Conservation (phyloP, 1,140 invertebrate genomes). For the Piezodorus guildinii region DNA sequence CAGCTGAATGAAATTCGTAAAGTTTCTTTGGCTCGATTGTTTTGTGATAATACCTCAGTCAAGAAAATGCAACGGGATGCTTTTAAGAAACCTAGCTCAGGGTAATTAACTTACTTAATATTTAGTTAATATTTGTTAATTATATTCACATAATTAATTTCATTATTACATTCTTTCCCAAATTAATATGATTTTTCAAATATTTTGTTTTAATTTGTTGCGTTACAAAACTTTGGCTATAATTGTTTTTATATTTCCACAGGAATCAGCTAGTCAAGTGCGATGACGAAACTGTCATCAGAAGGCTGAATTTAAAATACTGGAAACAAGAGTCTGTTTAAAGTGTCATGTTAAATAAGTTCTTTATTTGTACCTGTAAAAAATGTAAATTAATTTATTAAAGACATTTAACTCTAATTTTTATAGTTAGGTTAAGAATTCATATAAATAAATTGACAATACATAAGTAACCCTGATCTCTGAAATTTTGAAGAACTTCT, state of each 20-base stretch:
- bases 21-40: constrained; percentile 67
- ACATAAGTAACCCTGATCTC: no score
- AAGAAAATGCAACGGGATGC: constrained; percentile 4
- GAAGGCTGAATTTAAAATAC: constrained; percentile 4
- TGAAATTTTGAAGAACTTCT: background rate
- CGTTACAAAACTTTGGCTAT: background rate
- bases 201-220: background rate
- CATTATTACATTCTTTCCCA: no score
- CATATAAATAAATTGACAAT: background rate
- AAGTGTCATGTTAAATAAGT: background rate
- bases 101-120: background rate
- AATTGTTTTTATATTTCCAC: background rate
- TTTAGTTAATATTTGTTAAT: no score
- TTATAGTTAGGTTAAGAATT: background rate
- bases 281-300: background rate
- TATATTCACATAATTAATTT: no score
- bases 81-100: constrained; percentile 2
- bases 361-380: background rate
- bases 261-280: background rate
- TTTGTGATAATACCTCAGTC: constrained; percentile 77
- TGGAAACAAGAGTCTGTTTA: constrained; percentile 2
- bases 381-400: constrained; percentile 1
- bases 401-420: background rate
- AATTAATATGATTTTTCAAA: no score
- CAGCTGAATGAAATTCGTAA: constrained; percentile 87